Conservation (phyloP, 2,888 invertebrate species). For the Marronus borbonicus region DNA sequence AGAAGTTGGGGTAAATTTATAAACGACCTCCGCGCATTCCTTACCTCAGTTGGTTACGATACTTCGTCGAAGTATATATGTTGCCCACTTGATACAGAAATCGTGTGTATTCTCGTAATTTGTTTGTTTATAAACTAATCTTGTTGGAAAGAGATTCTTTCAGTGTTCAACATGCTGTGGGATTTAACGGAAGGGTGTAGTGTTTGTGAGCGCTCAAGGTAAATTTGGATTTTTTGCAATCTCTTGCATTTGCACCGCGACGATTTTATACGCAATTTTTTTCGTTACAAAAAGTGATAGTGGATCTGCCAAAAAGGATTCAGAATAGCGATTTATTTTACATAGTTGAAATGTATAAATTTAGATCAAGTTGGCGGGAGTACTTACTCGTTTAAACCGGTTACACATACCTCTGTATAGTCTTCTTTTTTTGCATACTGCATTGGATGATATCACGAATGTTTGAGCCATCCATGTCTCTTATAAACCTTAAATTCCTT, state of each 20-base stretch:
- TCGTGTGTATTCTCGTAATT: slow-evolving; percentile 13
- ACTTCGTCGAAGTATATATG: neutral
- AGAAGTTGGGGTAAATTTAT: slow-evolving; percentile 40
- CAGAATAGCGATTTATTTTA: neutral
- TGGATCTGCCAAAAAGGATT: slow-evolving; percentile 11
- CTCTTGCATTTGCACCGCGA: neutral
- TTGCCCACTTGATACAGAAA: slow-evolving; percentile 20
- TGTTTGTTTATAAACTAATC: slow-evolving; percentile 38
- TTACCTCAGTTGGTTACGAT: slow-evolving; percentile 36
- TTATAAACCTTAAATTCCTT: neutral
- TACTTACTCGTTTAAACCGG: slow-evolving; percentile 44
- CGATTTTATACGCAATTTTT: neutral
- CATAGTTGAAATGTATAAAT: slow-evolving; percentile 3
- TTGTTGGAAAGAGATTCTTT: neutral
- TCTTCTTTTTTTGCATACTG: slow-evolving; percentile 37
- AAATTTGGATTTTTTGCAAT: slow-evolving; percentile 54
- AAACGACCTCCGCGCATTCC: slow-evolving; percentile 27
- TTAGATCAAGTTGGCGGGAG: slow-evolving; percentile 35
- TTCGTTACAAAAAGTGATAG: slow-evolving; percentile 19
- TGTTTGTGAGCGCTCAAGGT: slow-evolving; percentile 70
- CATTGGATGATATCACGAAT: slow-evolving; percentile 39
- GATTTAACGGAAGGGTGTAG: slow-evolving; percentile 68
- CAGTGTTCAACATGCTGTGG: slow-evolving; percentile 61
- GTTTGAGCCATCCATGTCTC: slow-evolving; percentile 25
- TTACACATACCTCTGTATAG: slow-evolving; percentile 28